Evolutionary conservation across 2,113 vertebrate genomes (phyloP).

Genomic region (Lophura nycthemera): DNA sequence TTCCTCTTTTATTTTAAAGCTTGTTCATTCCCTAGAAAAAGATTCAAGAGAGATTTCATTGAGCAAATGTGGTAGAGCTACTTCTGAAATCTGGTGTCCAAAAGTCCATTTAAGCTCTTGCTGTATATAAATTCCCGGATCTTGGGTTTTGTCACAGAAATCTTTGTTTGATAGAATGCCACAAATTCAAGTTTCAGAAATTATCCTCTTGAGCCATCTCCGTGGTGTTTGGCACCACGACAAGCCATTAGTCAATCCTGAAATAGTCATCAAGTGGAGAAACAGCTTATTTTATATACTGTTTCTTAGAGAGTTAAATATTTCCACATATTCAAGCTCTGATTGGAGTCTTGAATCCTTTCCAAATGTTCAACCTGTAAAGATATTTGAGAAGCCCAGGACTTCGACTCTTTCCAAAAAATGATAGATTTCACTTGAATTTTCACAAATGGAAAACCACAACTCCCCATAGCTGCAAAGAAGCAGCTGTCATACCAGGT

Average conservation of each 20-base stretch:
- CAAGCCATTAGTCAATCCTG: slow-evolving; percentile 76
- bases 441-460: slow-evolving; percentile 78
- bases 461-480: slow-evolving; percentile 72
- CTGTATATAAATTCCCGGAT: slow-evolving; percentile 58
- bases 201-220: slow-evolving; percentile 65
- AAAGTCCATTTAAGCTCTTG: slow-evolving; percentile 65
- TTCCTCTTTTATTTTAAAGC: slow-evolving; percentile 24
- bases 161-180: slow-evolving; percentile 62
- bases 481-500: slow-evolving; percentile 76
- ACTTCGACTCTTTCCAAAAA: slow-evolving; percentile 68
- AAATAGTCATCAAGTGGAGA: slow-evolving; percentile 74
- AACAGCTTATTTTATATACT: slow-evolving; percentile 75
- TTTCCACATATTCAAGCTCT: slow-evolving; percentile 70
- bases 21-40: neutral
- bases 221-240: slow-evolving; percentile 64
- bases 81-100: slow-evolving; percentile 34
- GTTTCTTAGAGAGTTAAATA: slow-evolving; percentile 78
- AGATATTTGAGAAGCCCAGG: slow-evolving; percentile 77
- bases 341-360: slow-evolving; percentile 75
- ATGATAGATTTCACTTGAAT: slow-evolving; percentile 77
- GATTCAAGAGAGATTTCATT: slow-evolving; percentile 2
- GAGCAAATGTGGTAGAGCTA: neutral
- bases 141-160: slow-evolving; percentile 56
- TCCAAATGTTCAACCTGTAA: slow-evolving; percentile 79
- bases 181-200: slow-evolving; percentile 68